Conservation (phyloP, 2,113 vertebrate species). For the Gopherus evgoodei region DNA sequence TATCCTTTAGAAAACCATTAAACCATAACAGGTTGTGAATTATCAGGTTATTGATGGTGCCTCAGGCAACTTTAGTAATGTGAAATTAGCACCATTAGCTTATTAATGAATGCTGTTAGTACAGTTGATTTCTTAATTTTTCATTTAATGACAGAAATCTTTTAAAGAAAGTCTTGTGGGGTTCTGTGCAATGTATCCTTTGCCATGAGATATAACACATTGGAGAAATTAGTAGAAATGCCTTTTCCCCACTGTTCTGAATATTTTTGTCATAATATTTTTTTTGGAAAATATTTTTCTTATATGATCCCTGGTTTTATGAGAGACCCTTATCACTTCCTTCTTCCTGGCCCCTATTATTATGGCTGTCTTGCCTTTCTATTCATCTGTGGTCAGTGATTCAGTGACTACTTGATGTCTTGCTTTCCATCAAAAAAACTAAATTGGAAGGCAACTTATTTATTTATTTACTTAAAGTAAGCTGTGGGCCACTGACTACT, state of each 20-base stretch:
- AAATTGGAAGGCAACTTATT: neutral
- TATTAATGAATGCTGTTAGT: neutral
- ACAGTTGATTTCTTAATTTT: neutral
- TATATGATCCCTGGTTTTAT: neutral
- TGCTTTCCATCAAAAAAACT: neutral
- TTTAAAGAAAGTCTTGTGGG: neutral
- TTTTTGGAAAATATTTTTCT: neutral
- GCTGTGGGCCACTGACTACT: neutral
- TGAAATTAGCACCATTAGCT: neutral
- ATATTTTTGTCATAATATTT: neutral
- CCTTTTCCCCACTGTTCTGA: neutral
- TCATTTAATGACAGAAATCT: neutral
- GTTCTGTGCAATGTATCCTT: neutral
- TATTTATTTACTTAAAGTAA: neutral
- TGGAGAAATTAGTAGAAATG: neutral
- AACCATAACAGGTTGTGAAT: accelerated
- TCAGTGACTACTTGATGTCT: neutral
- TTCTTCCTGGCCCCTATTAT: neutral
- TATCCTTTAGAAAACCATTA: neutral
- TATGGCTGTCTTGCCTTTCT: neutral
- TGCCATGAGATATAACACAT: neutral
- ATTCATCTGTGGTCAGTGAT: neutral
- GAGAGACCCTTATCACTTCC: neutral
- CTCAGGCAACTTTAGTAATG: neutral
- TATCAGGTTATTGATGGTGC: neutral